Base-by-base conservation (phyloP, 2,797 vertebrate species). In the Rhodeus uyekii region DNA sequence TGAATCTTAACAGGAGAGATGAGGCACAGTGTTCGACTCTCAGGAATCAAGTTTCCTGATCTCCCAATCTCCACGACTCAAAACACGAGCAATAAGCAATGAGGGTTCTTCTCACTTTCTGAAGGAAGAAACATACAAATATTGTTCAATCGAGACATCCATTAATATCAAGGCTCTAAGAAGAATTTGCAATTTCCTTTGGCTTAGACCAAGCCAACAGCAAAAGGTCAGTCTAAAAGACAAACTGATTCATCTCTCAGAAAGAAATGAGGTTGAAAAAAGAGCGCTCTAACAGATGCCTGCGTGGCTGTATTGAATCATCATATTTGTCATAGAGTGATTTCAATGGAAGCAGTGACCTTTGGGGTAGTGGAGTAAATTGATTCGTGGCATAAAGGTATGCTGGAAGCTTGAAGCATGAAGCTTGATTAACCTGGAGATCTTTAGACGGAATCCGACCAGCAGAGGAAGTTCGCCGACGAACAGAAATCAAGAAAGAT, bases 261-360 rank as follows among this genome's bases (percentile, higher is more conserved):
- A 78, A 61, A 78, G 84, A 82, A 84, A 53, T 67, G 64, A 83
- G 53, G n/a, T n/a, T n/a, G n/a, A n/a, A n/a, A n/a, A n/a, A n/a
- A n/a, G n/a, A n/a, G 72, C 64, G 19, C 34, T 67, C 61, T 81
- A 60, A 72, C 42, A 74, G 63, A 64, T 81, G 81, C 71, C 74
- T 38, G 69, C 61, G 8, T 65, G 79, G 58, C 80, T 78, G 78
- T 78, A 81, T 82, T 88, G 84, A 92, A 93, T 93, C 93, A 93
- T 92, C 90, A 91, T 89, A 93, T 94, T 94, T 94, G 92, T 93
- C 92, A 93, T 90, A 91, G 90, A 92, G 87, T 88, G 90, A 87
- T 88, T 90, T 93, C 89, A 88, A n/a, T 92, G 90, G 91, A 91
- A 87, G 85, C 91, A 87, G 87, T 93, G 93, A 93, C 93, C 94